Evolutionary conservation across 2,113 vertebrate species (phyloP).

Genomic region (Edolisoma coerulescens): DNA sequence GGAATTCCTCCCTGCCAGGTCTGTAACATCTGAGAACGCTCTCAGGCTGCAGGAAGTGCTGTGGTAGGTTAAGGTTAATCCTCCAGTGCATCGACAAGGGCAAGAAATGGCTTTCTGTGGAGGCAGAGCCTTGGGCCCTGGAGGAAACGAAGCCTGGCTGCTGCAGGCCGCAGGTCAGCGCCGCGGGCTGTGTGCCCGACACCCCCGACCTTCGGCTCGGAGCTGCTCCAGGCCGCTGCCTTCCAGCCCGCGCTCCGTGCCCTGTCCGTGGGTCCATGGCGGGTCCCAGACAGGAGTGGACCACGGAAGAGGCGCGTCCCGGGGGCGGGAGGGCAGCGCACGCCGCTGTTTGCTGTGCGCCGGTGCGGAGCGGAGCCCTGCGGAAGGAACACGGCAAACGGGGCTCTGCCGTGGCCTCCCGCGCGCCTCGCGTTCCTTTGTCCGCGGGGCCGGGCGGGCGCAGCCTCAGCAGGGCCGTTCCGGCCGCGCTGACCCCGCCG

Average conservation of each 20-base stretch:
- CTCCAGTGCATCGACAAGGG: background rate
- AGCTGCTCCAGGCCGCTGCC: background rate
- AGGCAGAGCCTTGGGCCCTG: background rate
- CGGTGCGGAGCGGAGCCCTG: fast-evolving
- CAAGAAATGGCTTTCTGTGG: background rate
- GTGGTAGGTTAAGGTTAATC: background rate
- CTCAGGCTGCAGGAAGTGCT: background rate
- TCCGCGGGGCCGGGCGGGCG: background rate
- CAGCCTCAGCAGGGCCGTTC: background rate
- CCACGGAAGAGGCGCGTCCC: fast-evolving
- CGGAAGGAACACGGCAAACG: background rate
- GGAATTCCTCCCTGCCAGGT: background rate
- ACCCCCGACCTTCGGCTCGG: fast-evolving
- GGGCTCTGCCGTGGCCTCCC: background rate
- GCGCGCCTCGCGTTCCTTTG: background rate
- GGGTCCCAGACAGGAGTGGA: fast-evolving
- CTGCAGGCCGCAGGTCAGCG: background rate
- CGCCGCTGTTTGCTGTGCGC: fast-evolving
- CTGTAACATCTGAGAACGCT: fast-evolving
- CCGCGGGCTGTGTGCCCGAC: background rate
- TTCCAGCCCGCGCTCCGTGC: fast-evolving
- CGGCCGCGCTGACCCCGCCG: background rate
- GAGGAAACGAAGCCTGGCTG: background rate
- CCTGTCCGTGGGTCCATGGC: background rate
- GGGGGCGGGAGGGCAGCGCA: fast-evolving